Conservation (phyloP, 1,140 invertebrate species). For the Brachionus rotundiformis region DNA sequence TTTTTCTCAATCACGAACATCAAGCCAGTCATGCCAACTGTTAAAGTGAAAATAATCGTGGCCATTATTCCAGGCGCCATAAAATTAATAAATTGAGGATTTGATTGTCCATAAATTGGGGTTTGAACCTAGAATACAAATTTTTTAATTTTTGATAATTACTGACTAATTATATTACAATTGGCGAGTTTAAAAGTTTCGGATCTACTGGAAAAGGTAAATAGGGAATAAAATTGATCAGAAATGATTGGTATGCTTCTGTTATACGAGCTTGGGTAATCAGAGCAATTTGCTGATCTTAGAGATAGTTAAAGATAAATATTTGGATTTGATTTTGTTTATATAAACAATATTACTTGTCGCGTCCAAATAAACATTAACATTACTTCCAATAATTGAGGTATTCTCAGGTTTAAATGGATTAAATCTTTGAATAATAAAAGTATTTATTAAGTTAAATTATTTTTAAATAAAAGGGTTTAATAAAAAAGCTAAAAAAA, state of each 20-base stretch:
- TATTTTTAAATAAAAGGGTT: no score
- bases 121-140: constrained; percentile 70
- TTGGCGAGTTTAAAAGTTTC: constrained; percentile 19
- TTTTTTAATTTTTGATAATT: background rate
- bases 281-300: constrained; percentile 48
- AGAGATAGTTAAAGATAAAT: background rate
- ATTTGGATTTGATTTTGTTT: background rate
- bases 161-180: no score
- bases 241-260: constrained; percentile 46
- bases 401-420: constrained; percentile 1
- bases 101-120: constrained; percentile 81
- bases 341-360: constrained; percentile 40
- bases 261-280: constrained; percentile 9
- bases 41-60: constrained; percentile 92
- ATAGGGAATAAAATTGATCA: constrained; percentile 3
- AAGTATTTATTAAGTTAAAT: background rate
- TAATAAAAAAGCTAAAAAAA: no score
- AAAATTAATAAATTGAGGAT: constrained; percentile 89
- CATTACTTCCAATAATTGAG: constrained; percentile 2
- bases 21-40: constrained; percentile 87
- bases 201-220: constrained; percentile 8
- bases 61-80: constrained; percentile 90
- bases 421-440: background rate
- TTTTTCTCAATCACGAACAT: constrained; percentile 82
- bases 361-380: constrained; percentile 40